Conservation (phyloP, 2,113 vertebrate genomes). For the Bufo gargarizans region DNA sequence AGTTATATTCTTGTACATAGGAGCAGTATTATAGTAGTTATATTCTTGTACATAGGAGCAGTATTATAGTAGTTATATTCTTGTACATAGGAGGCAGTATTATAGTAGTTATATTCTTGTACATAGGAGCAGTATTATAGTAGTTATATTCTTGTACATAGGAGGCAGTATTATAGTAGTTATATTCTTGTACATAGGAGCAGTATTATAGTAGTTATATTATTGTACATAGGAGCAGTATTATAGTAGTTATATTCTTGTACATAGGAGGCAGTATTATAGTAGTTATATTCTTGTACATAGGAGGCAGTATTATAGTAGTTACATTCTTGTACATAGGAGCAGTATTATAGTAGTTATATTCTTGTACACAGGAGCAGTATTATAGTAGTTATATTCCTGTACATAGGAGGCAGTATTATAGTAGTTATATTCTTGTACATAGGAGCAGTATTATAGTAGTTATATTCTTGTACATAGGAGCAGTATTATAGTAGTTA, state of each 20-base stretch:
- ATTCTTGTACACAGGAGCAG: not conserved
- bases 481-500: slow-evolving; percentile 3
- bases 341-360: slow-evolving; percentile 1
- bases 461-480: slow-evolving; percentile 4
- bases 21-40: too few relatives aligned
- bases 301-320: slow-evolving; percentile 3
- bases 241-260: not conserved
- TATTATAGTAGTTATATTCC: slow-evolving; percentile 13
- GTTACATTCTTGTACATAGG: slow-evolving; percentile 8
- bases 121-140: not conserved
- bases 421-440: slow-evolving; percentile 12
- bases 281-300: not conserved
- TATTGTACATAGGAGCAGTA: not conserved
- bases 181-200: slow-evolving; percentile 4
- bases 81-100: too few relatives aligned
- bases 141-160: not conserved
- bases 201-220: not conserved
- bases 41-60: too few relatives aligned
- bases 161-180: not conserved
- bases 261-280: not conserved
- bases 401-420: slow-evolving; percentile 1
- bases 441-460: slow-evolving; percentile 8
- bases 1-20: too few relatives aligned
- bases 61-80: too few relatives aligned
- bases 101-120: too few relatives aligned